Evolutionary conservation across 2,113 vertebrate species (phyloP).

Genomic region (human): DNA sequence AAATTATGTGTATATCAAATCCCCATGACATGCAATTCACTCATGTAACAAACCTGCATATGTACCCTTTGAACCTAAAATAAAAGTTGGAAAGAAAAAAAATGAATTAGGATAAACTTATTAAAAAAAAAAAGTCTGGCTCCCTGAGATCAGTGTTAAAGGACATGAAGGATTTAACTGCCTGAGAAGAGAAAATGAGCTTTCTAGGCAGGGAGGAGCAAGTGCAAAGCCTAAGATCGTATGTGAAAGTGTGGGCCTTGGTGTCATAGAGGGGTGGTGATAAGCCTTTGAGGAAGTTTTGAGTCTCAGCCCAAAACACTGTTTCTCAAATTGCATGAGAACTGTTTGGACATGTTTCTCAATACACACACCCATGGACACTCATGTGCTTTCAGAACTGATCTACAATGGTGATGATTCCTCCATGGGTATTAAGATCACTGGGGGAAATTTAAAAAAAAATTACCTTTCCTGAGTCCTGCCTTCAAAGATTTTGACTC

Average conservation of each 20-base stretch:
- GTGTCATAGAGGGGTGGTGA: accelerated
- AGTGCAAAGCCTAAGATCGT: neutral
- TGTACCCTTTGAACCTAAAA: no score
- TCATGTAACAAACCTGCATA: no score
- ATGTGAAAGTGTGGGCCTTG: neutral
- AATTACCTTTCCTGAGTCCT: neutral
- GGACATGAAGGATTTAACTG: neutral
- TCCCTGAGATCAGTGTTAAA: neutral
- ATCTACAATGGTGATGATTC: neutral
- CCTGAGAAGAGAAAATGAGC: neutral
- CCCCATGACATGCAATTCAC: no score
- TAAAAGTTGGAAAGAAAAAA: no score
- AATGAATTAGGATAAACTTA: no score
- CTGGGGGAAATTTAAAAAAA: neutral
- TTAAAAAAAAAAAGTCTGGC: neutral
- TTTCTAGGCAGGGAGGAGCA: neutral
- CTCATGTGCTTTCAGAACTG: neutral
- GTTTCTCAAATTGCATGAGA: neutral
- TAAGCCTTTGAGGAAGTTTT: neutral
- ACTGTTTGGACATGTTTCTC: neutral
- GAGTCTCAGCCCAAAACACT: neutral
- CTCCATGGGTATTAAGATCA: neutral
- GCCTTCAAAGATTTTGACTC: neutral
- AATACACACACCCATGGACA: neutral
- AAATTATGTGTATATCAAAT: no score